Conservation (phyloP, 1,140 invertebrate species). For the Saxidomus purpurata region DNA sequence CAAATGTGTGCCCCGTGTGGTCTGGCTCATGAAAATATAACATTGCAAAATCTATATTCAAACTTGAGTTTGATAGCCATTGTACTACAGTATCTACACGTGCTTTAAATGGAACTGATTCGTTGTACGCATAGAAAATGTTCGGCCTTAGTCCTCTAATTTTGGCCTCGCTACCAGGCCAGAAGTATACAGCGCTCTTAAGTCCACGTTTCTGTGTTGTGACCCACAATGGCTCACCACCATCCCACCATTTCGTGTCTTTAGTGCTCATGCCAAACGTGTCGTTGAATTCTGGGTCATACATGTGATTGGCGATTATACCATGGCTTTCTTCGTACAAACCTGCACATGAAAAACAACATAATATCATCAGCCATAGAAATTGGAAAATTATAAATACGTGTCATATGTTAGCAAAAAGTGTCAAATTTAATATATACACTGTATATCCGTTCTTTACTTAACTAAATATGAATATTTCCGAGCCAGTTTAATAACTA, state of each 20-base stretch:
- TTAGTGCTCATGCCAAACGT: constrained; percentile 83
- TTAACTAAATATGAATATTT: too few relatives aligned
- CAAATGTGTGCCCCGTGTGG: constrained; percentile 86
- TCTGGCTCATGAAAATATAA: constrained; percentile 93
- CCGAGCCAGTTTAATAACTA: too few relatives aligned
- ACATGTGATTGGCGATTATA: constrained; percentile 90
- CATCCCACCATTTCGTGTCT: constrained; percentile 82
- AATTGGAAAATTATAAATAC: too few relatives aligned
- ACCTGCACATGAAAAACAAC: too few relatives aligned
- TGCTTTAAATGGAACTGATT: constrained; percentile 87
- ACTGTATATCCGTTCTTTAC: too few relatives aligned
- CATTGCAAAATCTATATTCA: constrained; percentile 87
- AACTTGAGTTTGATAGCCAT: constrained; percentile 89
- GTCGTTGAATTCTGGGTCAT: constrained; percentile 88
- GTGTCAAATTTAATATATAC: too few relatives aligned
- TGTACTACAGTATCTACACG: constrained; percentile 89
- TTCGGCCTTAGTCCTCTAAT: constrained; percentile 73
- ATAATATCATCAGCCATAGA: too few relatives aligned
- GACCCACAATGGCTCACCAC: constrained; percentile 85
- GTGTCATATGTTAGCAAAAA: too few relatives aligned
- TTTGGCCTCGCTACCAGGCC: constrained; percentile 80
- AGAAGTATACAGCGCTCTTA: constrained; percentile 74
- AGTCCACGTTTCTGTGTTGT: constrained; percentile 75
- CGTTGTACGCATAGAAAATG: constrained; percentile 83
- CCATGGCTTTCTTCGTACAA: constrained; percentile 92